phyloP scores from a whole-genome alignment of 35 echinoderm and acorn worm genomes.

The Heliocidaris erythrogramma region DNA sequence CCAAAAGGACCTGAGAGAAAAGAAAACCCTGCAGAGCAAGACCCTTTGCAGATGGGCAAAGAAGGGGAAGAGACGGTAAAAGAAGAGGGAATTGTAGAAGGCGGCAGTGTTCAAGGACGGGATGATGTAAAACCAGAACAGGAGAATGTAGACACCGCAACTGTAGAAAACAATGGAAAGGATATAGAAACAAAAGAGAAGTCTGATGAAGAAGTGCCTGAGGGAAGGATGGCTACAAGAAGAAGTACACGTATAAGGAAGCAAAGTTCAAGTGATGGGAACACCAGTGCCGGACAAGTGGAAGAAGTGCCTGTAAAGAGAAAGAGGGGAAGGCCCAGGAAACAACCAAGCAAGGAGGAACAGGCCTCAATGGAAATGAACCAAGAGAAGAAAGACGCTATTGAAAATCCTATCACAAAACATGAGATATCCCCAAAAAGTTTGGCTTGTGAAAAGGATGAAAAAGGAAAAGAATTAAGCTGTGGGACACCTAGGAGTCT shows the following conservation, averaged over 20 bases:
- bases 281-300: neutral
- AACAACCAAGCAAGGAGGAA: neutral
- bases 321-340: neutral
- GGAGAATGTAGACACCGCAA: neutral
- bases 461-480: neutral
- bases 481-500: neutral
- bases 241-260: conserved; percentile 40
- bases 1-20: neutral
- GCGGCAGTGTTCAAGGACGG: neutral
- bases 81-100: neutral
- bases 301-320: neutral
- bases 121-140: neutral
- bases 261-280: conserved; percentile 25
- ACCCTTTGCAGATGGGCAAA: neutral
- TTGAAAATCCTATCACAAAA: neutral
- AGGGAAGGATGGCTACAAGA: conserved; percentile 29
- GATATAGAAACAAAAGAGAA: neutral
- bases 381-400: neutral
- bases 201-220: conserved; percentile 18
- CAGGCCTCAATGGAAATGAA: neutral
- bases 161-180: neutral
- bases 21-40: neutral
- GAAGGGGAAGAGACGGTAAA: neutral
- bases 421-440: neutral
- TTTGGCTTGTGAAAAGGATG: neutral